These are phyloP conservation scores for Myrmecobius fasciatus DNA, from an alignment of 2,113 vertebrate genomes.

Conservation along the genomic window DNA sequence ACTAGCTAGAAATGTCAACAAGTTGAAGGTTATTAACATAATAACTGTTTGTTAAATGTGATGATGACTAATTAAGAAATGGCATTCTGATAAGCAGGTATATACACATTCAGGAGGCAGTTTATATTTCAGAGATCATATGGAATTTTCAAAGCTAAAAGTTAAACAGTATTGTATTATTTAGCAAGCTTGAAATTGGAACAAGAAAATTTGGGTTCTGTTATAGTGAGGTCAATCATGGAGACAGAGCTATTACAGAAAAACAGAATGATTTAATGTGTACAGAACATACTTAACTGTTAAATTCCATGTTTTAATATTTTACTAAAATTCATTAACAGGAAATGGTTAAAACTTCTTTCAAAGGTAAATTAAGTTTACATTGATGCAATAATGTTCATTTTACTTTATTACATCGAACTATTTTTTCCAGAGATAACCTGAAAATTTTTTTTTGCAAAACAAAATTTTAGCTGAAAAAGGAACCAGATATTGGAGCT, in stretches of 20 bases:
- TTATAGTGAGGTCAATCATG: neutral
- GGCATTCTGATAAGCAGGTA: conserved; percentile 78
- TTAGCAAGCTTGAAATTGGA: conserved; percentile 33
- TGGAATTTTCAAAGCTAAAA: conserved; percentile 12
- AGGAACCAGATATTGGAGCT: neutral
- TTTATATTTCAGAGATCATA: conserved; percentile 46
- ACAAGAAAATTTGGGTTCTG: neutral
- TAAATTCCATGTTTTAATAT: conserved; percentile 2
- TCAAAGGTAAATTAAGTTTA: neutral
- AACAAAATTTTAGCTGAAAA: conserved; percentile 20
- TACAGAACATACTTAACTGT: conserved; percentile 26
- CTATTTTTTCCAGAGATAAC: neutral
- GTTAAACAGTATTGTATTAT: conserved; percentile 37
- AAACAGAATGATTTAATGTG: conserved; percentile 40
- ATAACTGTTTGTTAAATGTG: conserved; percentile 83
- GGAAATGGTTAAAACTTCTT: neutral
- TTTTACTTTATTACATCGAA: neutral
- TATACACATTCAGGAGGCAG: conserved; percentile 68
- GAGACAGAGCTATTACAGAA: conserved; percentile 40
- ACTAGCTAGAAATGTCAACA: conserved; percentile 82
- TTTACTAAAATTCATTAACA: neutral
- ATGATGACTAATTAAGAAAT: conserved; percentile 82
- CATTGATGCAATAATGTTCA: neutral
- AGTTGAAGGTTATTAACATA: conserved; percentile 80
- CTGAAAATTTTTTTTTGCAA: neutral